Evolutionary conservation across 2,888 invertebrate species (phyloP), one percentile per base, ranked within the genome.

Genomic region (Temnothorax rugatulus): DNA sequence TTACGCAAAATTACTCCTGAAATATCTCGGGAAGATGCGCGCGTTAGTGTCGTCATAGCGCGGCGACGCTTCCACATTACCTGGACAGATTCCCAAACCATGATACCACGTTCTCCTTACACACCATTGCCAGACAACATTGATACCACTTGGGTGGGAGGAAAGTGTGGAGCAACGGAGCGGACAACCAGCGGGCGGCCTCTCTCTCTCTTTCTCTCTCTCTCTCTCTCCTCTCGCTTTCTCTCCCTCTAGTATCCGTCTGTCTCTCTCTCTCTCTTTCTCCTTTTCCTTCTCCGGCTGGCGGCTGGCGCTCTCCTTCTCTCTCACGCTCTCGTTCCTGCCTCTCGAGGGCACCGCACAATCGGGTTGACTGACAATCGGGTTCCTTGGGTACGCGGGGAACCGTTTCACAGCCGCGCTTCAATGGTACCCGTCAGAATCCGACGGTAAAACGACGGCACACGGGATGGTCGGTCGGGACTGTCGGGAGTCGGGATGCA

Each of bases 41-140:
- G 41, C 66, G 21, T 38, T 50, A 25, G 34, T 34, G n/a, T 52
- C 34, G 21, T 34, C 73, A 18, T 9, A 15, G 52, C 52, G 77
- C 7, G 18, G 44, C 54, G 79, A 79, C 71, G 71, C 71, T 41
- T 21, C 79, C 74, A 47, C 47, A 82, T 89, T 92, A 95, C 94
- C 94, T 95, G 94, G 94, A 94, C 93, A 95, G 92, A 97, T 98
- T 97, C 97, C 98, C 98, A 97, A 99, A 99, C 99, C 99, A 99
- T 97, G 97, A 97, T 96, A 98, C 97, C 96, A 99, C 98, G 96
- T 99, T 99, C 97, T 98, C 98, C 97, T 98, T 98, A 94, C 94
- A 98, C 97, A 98, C 98, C 98, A 98, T 98, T 97, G 97, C 98
- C 97, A 97, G 97, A 95, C 96, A 95, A 95, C 96, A 96, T 96